These are phyloP conservation scores for Drosophila leontia DNA, from an alignment of 1,140 invertebrate species.

Conservation along the genomic window DNA sequence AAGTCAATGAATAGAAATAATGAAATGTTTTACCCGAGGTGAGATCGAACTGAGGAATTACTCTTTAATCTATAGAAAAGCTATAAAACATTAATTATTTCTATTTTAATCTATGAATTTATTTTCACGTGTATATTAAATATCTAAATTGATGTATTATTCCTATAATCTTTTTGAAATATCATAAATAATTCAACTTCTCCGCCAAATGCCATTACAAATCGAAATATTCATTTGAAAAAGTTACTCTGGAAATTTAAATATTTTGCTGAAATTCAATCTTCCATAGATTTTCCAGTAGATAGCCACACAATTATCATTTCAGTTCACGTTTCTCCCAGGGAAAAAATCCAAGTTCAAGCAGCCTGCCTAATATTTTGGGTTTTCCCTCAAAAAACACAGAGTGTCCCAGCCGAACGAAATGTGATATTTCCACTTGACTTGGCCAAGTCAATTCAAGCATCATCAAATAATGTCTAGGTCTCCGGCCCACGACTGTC, in stretches of 20 bases:
- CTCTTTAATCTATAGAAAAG: constrained; percentile 10
- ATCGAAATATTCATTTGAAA: constrained; percentile 16
- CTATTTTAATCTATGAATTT: not conserved
- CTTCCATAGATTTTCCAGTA: constrained; percentile 13
- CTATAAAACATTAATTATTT: too few species aligned
- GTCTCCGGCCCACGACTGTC: constrained; percentile 27
- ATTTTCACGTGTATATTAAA: not conserved
- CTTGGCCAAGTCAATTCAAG: constrained; percentile 46
- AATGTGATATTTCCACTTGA: constrained; percentile 54
- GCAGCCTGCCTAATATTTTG: constrained; percentile 22
- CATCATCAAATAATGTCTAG: constrained; percentile 49
- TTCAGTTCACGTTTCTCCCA: constrained; percentile 26
- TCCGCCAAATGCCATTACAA: not conserved
- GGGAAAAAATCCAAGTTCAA: constrained; percentile 2
- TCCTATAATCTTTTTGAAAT: not conserved
- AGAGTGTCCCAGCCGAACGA: constrained; percentile 11
- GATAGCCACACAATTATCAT: constrained; percentile 19
- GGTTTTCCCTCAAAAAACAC: not conserved
- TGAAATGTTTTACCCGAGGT: constrained; percentile 14
- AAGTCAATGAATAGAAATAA: constrained; percentile 52
- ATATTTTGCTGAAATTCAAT: not conserved
- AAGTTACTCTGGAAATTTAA: constrained; percentile 3
- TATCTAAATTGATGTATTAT: not conserved
- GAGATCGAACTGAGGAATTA: not conserved
- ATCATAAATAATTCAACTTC: constrained; percentile 1